Evolutionary conservation across 1,140 invertebrate genomes (phyloP), one percentile per base, ranked within the genome.

Genomic region (Pseudomyrmex flavicornis): DNA sequence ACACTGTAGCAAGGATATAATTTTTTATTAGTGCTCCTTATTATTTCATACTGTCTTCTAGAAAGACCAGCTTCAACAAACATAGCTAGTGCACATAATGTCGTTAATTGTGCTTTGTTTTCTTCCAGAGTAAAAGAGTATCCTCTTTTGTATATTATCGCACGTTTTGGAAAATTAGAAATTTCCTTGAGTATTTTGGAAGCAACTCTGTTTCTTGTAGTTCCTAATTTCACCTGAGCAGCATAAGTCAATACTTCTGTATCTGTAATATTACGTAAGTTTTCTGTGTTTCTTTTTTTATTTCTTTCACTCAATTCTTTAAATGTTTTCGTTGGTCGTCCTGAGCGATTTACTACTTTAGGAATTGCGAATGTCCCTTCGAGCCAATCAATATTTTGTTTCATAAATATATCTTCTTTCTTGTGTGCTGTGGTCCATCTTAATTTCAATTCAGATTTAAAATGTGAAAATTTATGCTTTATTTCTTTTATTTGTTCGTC

Each of bases 11-110:
- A 61, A 0, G 76, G 76, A 61, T 50, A 69, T 1, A 69, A 17
- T 48, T 61, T 50, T 35, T 61, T 69, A 15, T 61, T 12, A 4
- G 5, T 48, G 0, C 1, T 50, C 17, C 12, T 22, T 4, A 79
- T 61, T 2, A 79, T 61, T 61, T 79, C 44, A 13, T 69, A 79
- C 7, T 69, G 54, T 12, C 13, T 20, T 35, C 20, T 48, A 1
- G 65, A 52, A 26, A 79, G 8, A n/a, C 22, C 10, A 7, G 76
- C 22, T 17, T 70, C 66, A 13, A 70, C 65, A 69, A 80, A 80
- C 4, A 69, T 35, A 2, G 46, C 17, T 8, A 80, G 15, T 13
- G 50, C 61, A 26, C 35, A 15, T 35, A 17, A 13, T 1, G 12
- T 9, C 35, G 76, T 13, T 1, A 66, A n/a, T 26, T 66, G 26